Conservation (phyloP, 2,888 invertebrate genomes). For the Aphodius granarius region DNA sequence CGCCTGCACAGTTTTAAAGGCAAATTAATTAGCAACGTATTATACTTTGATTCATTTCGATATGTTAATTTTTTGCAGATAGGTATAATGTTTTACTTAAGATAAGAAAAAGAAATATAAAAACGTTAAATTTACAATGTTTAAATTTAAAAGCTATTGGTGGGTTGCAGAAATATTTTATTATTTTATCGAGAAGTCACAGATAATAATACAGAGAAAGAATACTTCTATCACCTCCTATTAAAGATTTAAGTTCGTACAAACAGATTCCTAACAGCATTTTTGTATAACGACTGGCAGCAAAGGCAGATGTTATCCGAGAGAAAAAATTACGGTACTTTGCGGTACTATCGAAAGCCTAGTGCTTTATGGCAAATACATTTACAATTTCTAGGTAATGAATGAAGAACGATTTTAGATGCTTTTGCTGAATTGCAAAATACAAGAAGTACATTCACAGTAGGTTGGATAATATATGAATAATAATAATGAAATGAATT, state of each 20-base stretch:
- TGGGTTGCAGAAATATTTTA: too few relatives aligned
- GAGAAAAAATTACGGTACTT: slow-evolving; percentile 2
- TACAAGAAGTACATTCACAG: neutral
- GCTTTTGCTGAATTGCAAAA: neutral
- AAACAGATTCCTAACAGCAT: neutral
- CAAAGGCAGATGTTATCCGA: slow-evolving; percentile 1
- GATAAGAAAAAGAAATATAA: too few relatives aligned
- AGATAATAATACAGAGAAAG: neutral
- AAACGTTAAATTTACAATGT: too few relatives aligned
- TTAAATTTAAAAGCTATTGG: too few relatives aligned
- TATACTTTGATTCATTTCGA: too few relatives aligned
- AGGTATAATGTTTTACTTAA: too few relatives aligned
- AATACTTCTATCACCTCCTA: neutral
- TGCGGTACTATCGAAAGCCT: neutral
- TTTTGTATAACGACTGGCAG: neutral
- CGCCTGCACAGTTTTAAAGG: too few relatives aligned
- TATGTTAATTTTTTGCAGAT: too few relatives aligned
- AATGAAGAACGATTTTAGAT: neutral
- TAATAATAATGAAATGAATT: neutral
- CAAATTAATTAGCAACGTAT: too few relatives aligned
- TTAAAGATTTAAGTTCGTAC: neutral
- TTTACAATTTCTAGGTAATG: neutral
- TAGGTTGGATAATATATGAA: neutral
- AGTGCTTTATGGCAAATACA: neutral
- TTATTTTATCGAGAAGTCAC: too few relatives aligned